Conservation (phyloP, 1,140 invertebrate species). For the Nasonia giraulti region DNA sequence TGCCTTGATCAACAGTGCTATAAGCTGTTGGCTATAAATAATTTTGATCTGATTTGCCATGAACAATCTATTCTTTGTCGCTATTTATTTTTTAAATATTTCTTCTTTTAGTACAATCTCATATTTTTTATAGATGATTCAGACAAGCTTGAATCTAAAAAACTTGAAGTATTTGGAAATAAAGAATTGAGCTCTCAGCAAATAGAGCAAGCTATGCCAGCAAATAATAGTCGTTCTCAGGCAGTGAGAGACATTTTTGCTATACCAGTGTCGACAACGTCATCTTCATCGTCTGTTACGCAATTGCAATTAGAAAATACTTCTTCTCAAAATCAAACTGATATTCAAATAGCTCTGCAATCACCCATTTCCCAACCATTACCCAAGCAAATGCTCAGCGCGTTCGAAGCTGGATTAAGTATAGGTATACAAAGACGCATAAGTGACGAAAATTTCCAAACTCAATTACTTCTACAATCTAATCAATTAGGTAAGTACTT, state of each 20-base stretch:
- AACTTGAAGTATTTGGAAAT: slow-evolving; percentile 65
- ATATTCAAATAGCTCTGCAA: slow-evolving; percentile 63
- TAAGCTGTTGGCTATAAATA: too few relatives aligned
- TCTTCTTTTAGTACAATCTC: background rate
- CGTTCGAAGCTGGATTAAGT: slow-evolving; percentile 69
- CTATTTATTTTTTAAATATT: background rate
- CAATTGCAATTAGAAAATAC: slow-evolving; percentile 64
- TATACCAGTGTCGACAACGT: slow-evolving; percentile 67
- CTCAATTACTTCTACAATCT: slow-evolving; percentile 65
- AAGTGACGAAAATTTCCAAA: slow-evolving; percentile 59
- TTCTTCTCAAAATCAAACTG: slow-evolving; percentile 66
- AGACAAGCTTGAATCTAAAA: slow-evolving; percentile 68
- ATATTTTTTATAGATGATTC: slow-evolving; percentile 61
- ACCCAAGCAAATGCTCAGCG: slow-evolving; percentile 61
- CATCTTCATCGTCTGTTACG: slow-evolving; percentile 66
- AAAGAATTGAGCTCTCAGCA: slow-evolving; percentile 65
- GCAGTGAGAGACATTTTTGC: slow-evolving; percentile 74
- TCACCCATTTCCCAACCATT: slow-evolving; percentile 60
- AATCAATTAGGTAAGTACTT: slow-evolving; percentile 66
- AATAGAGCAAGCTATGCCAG: slow-evolving; percentile 62
- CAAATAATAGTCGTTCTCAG: slow-evolving; percentile 57
- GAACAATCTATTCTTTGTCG: too few relatives aligned
- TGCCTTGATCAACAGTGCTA: too few relatives aligned
- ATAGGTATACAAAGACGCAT: slow-evolving; percentile 64
- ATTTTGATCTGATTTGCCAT: too few relatives aligned